Evolutionary conservation across 2,797 vertebrate species (phyloP).

Genomic region (Yasuhikotakia modesta): DNA sequence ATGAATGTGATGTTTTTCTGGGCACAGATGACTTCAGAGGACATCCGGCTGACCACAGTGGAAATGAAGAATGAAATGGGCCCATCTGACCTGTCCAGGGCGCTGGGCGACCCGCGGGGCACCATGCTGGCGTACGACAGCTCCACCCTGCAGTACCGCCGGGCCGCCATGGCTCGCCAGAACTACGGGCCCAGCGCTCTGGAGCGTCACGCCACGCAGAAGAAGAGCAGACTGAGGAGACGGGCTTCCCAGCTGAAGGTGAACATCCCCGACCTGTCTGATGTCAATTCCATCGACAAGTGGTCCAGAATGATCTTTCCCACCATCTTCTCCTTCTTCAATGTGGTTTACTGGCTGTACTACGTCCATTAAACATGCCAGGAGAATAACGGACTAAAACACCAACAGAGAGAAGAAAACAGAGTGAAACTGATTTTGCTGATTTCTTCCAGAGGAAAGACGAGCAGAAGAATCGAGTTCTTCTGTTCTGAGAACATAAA

Average conservation of each 20-base stretch:
- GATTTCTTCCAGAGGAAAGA: slow-evolving; percentile 60
- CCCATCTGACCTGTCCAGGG: slow-evolving; percentile 76
- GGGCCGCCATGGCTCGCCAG: slow-evolving; percentile 91
- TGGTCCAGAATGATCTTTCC: slow-evolving; percentile 99
- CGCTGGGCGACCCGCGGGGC: slow-evolving; percentile 89
- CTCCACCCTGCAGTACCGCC: slow-evolving; percentile 93
- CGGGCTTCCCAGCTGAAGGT: slow-evolving; percentile 98
- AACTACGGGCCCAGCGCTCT: slow-evolving; percentile 94
- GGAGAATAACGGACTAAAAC: slow-evolving; percentile 40
- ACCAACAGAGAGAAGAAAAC: slow-evolving; percentile 56
- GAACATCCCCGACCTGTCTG: slow-evolving; percentile 98
- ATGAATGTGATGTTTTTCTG: background rate
- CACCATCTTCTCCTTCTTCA: slow-evolving; percentile 99
- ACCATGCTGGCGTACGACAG: slow-evolving; percentile 95
- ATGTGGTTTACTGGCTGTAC: slow-evolving; percentile 99
- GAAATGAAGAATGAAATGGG: slow-evolving; percentile 99
- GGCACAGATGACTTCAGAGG: slow-evolving; percentile 92
- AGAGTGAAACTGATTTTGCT: slow-evolving; percentile 60
- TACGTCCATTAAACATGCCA: slow-evolving; percentile 89
- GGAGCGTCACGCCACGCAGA: slow-evolving; percentile 93
- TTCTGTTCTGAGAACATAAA: slow-evolving; percentile 83
- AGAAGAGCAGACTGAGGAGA: slow-evolving; percentile 95
- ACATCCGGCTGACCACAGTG: slow-evolving; percentile 93
- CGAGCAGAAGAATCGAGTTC: slow-evolving; percentile 71
- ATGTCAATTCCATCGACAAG: slow-evolving; percentile 98